These are phyloP conservation scores for Distichodus sexfasciatus DNA, from an alignment of 2,797 vertebrate species.

Conservation along the genomic window DNA sequence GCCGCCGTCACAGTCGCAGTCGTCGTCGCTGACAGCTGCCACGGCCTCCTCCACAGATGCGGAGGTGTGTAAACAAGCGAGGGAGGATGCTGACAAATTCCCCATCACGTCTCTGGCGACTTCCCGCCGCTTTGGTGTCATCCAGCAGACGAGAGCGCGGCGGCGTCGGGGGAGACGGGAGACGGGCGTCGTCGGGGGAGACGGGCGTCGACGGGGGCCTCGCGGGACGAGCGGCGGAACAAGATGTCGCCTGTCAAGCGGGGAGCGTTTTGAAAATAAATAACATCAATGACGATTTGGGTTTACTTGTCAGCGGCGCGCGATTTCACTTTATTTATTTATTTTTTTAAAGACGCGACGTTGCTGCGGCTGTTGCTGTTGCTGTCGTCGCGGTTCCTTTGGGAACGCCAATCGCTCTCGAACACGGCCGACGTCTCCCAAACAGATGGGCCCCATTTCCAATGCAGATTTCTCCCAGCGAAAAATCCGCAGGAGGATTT, in stretches of 20 bases:
- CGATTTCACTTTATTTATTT: conserved; percentile 19
- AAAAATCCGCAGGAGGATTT: conserved; percentile 63
- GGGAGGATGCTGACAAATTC: conserved; percentile 78
- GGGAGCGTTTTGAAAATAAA: conserved; percentile 81
- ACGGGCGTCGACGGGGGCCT: conserved; percentile 64
- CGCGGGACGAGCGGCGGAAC: conserved; percentile 72
- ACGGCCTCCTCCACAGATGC: conserved; percentile 70
- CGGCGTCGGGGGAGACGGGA: conserved; percentile 61
- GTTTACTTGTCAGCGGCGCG: conserved; percentile 77
- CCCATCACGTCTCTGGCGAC: conserved; percentile 69
- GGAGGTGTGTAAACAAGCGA: conserved; percentile 77
- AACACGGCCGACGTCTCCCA: conserved; percentile 57
- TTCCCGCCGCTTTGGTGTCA: conserved; percentile 76
- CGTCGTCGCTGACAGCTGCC: conserved; percentile 66
- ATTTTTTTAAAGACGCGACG: conserved; percentile 73
- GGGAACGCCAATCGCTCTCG: conserved; percentile 66
- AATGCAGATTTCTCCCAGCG: conserved; percentile 64
- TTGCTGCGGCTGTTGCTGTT: too few relatives aligned
- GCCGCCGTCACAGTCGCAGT: conserved; percentile 46
- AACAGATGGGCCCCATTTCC: conserved; percentile 68
- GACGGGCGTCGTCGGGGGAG: conserved; percentile 60
- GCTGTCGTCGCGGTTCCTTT: conserved; percentile 66
- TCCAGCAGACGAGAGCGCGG: conserved; percentile 68
- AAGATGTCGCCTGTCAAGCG: conserved; percentile 83
- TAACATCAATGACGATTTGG: conserved; percentile 83